Evolutionary conservation across 2,797 vertebrate species (phyloP), one percentile per base, ranked within the genome.

Genomic region (Parauchenoglanis punctatus): DNA sequence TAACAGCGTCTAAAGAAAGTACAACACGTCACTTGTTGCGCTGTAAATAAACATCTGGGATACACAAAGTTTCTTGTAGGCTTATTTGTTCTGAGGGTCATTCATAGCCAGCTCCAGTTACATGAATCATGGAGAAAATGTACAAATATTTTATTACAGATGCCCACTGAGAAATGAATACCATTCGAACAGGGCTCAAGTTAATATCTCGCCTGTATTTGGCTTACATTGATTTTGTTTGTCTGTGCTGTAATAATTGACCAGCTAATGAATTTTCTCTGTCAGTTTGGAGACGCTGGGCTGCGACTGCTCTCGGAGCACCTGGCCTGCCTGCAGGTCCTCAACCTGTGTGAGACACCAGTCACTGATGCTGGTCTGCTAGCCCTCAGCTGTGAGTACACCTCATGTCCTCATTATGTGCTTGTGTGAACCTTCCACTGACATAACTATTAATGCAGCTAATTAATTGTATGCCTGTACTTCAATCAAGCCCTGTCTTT

Each of bases 291-390:
- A 81, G 99, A 99, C 8, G 97, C 98, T 0, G 99, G 99, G 73
- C 91, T 99, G 91, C 96, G 98, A 95, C 96, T 99, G 91, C 94
- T 99, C 81, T 99, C 98, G 0, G 99, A 99, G 92, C 99, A 99
- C 92, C 97, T 99, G 95, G 98, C 97, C 75, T 98, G 97, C 94
- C 97, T 99, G 88, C 97, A 99, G 95, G 99, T 99, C 92, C 95
- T 99, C 92, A 99, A 99, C 95, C 95, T 99, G 93, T 99, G 99
- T 46, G 99, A 99, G 95, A 99, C 99, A 0, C 98, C 99, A 0
- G 99, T 99, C 84, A 99, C 98, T 0, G 98, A 99, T 7, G 97
- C 98, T 0, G 99, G 98, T 40, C 95, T 99, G 90, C 96, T 99
- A 94, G 97, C 99, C 2, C 97, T 99, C 88, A 99, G 98, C 92